Evolutionary conservation across 2,888 invertebrate genomes (phyloP).

Genomic region (Dexiosoma caninum): DNA sequence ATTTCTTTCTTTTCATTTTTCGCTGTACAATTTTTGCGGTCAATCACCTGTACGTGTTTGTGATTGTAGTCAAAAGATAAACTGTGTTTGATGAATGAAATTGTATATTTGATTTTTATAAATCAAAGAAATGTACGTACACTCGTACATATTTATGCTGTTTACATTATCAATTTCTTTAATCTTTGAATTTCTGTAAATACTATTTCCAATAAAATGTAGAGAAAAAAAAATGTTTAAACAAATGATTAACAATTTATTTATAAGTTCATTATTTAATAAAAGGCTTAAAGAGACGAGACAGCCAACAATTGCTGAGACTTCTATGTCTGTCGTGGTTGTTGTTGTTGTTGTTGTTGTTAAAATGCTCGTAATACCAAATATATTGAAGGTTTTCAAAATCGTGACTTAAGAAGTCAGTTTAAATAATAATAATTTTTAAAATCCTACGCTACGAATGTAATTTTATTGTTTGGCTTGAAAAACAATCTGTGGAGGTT

Average conservation of each 20-base stretch:
- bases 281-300: background rate
- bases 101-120: background rate
- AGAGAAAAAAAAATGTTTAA: background rate
- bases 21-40: slow-evolving; percentile 49
- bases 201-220: background rate
- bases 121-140: slow-evolving; percentile 1
- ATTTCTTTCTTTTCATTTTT: background rate
- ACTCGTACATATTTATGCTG: too few species aligned
- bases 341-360: too few species aligned
- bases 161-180: background rate
- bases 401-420: slow-evolving; percentile 38
- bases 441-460: slow-evolving; percentile 31
- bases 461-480: background rate
- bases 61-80: slow-evolving; percentile 52
- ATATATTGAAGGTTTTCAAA: background rate
- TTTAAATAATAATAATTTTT: slow-evolving; percentile 1
- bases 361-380: background rate
- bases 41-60: slow-evolving; percentile 62
- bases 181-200: background rate
- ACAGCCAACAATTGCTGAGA: background rate
- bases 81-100: slow-evolving; percentile 31
- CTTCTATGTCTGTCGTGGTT: background rate
- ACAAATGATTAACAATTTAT: slow-evolving; percentile 34
- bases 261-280: slow-evolving; percentile 3
- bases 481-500: background rate